Evolutionary conservation across 2,797 vertebrate species (phyloP), one percentile per base, ranked within the genome.

Genomic region (Trachops cirrhosus): DNA sequence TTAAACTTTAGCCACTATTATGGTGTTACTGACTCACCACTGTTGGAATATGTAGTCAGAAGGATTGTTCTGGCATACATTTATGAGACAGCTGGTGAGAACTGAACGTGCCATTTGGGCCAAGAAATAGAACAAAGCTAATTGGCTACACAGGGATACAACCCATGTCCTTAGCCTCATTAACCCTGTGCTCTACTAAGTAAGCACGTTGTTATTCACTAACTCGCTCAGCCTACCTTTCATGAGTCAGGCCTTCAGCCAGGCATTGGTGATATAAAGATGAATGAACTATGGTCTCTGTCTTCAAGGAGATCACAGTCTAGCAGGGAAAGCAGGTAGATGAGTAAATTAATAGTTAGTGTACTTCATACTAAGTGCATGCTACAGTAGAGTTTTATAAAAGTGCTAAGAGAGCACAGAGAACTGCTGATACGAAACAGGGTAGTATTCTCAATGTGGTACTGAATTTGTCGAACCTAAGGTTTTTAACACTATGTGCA

Each of bases 61-160:
- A 59, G 46, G 9, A n/a, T 78, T 92, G 24, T 54, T 77, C 52
- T 86, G 94, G 74, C 44, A 83, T 32, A 84, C 12, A 50, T 50
- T 44, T 74, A 5, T 87, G 52, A 94, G 85, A 86, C 48, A 95
- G 86, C 54, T 93, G 52, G 83, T 92, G 52, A 67, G 48, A 85
- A 82, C 48, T 34, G 68, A 94, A n/a, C 37, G 34, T 62, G 29
- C 50, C 64, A 68, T 62, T 93, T 95, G 84, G 54, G 78, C 59
- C 37, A 91, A 89, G 44, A 67, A 83, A 85, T 37, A 78, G 77
- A 93, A 94, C 57, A 95, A 74, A 95, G 24, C 74, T 92, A 87
- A 77, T 64, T 88, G 52, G 21, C 77, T 95, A 80, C 75, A 59
- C 3, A 54, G 48, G 44, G 18, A 87, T 46, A 52, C 74, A 86